These are phyloP conservation scores for Melanogrammus aeglefinus DNA, from an alignment of 2,797 vertebrate genomes.

Conservation along the genomic window DNA sequence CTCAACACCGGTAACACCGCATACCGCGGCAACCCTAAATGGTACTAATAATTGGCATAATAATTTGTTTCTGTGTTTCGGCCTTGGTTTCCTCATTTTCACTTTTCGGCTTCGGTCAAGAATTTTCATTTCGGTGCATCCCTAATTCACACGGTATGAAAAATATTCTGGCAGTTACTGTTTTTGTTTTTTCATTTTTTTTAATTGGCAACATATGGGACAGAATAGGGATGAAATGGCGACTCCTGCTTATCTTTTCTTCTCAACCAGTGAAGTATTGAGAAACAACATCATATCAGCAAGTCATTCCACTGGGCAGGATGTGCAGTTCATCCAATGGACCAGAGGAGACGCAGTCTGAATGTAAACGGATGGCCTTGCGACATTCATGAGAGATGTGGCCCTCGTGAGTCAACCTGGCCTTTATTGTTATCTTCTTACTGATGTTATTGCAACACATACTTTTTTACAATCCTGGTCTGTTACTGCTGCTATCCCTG, in stretches of 20 bases:
- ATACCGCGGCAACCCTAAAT: too few relatives aligned
- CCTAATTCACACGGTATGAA: not conserved
- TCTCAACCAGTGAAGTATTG: not conserved
- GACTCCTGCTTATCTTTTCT: not conserved
- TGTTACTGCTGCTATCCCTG: not conserved
- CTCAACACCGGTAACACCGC: too few relatives aligned
- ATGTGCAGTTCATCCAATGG: not conserved
- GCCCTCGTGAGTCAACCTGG: not conserved
- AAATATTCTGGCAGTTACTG: not conserved
- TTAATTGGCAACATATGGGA: not conserved
- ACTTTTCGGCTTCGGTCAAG: too few relatives aligned
- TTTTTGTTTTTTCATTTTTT: not conserved
- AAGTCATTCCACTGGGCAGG: not conserved
- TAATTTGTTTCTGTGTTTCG: too few relatives aligned
- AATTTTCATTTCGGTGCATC: too few relatives aligned
- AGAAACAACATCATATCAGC: not conserved
- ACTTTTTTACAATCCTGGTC: not conserved
- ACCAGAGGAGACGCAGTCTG: not conserved
- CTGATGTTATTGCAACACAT: not conserved
- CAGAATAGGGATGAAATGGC: not conserved
- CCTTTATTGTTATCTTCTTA: not conserved
- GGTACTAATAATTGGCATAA: too few relatives aligned
- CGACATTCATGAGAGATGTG: not conserved
- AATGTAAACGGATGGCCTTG: not conserved
- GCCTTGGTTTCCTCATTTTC: too few relatives aligned